phyloP scores from a whole-genome alignment of 2,888 invertebrate genomes.

The Melinopterus prodromus region DNA sequence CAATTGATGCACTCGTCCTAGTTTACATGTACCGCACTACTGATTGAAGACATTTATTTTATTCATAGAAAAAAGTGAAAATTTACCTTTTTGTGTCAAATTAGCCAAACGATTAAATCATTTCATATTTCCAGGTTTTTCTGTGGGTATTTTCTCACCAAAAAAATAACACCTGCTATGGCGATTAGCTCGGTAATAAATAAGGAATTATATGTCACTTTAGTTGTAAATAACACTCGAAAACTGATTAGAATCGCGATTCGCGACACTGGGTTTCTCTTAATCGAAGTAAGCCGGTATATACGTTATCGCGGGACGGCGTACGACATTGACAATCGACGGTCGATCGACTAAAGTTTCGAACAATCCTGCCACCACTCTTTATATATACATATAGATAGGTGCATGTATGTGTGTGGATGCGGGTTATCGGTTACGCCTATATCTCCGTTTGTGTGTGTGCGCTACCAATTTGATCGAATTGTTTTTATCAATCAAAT shows the following conservation, averaged over 20 bases:
- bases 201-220: neutral
- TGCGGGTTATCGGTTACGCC: neutral
- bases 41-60: neutral
- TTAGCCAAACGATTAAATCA: neutral
- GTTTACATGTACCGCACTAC: neutral
- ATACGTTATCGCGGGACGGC: neutral
- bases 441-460: neutral
- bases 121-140: neutral
- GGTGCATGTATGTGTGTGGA: neutral
- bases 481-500: neutral
- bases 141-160: neutral
- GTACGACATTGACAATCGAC: neutral
- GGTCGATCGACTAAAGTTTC: neutral
- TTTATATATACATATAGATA: neutral
- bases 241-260: neutral
- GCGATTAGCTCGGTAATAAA: neutral
- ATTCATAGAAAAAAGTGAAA: neutral
- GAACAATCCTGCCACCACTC: neutral
- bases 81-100: neutral
- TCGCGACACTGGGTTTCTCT: neutral
- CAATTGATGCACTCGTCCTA: neutral
- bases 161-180: neutral
- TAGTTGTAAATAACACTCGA: neutral
- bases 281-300: neutral
- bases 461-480: neutral